Evolutionary conservation across 2,797 vertebrate genomes (phyloP), one percentile per base, ranked within the genome.

Genomic region (Picus viridis): DNA sequence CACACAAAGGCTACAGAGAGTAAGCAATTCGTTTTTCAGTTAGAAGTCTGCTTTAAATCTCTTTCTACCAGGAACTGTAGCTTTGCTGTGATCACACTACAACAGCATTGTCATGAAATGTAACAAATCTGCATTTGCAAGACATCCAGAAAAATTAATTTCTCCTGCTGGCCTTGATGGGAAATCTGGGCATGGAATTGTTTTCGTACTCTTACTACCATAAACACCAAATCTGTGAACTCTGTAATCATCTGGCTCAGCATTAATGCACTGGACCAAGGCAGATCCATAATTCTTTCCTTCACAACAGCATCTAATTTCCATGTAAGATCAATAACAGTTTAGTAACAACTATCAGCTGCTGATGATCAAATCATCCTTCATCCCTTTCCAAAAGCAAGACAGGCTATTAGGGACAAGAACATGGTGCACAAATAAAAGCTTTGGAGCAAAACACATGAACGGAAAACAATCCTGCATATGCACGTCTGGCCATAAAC

Each of bases 341-440:
- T 62, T 75, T 68, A 74, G 63, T 71, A 90, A 88, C 43, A 90
- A 63, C 36, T 59, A 18, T 88, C 56, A 88, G 27, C 84, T 94
- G 72, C 70, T 79, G 39, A 72, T 56, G 77, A 86, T 59, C 51
- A 59, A 86, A 86, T 79, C 77, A 45, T 29, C 73, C 85, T 88
- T 88, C 64, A 83, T 88, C 59, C 49, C 18, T 7, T 74, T 92
- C 73, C 91, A 92, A 71, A 74, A 82, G 58, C 30, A 70, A 7
- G n/a, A 74, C 24, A 77, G n/a, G 20, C 58, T 88, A 41, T 84
- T 65, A 84, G 22, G 32, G 39, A 88, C 69, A 54, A 75, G 43
- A 78, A 85, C 59, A 54, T 29, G 49, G 53, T 6, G 7, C 63
- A 74, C 68, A 71, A 90, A 62, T 43, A 88, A 84, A 84, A 79